Base-by-base conservation (phyloP, 2,888 invertebrate species). In the Caradrina kadenii region DNA sequence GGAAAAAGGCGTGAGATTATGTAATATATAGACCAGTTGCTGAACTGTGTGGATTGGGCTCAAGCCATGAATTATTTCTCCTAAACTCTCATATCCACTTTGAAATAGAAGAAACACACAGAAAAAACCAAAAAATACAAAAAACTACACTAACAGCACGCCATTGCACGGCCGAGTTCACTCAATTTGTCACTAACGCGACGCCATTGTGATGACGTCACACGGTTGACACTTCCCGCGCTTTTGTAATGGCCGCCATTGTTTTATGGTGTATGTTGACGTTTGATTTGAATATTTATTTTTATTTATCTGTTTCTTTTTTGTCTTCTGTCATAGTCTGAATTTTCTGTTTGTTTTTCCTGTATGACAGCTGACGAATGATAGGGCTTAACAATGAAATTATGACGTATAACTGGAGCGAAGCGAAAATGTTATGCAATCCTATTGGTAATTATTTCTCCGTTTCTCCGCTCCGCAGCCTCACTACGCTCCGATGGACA, bases 201-300 rank as follows among this genome's bases (percentile, higher is more conserved):
- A 26, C 61, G 69, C 63, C 61, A 73, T 78, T 61, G 61, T 69
- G 63, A 76, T 62, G 76, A 64, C 79, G 69, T 73, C 64, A 78
- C 78, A 17, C 15, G n/a, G 61, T 55, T 78, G 79, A 79, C 79
- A 65, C 15, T 69, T 75, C 75, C 62, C 62, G 72, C 74, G 54
- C 54, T 73, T 73, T 62, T 79, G 22, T 79, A 69, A 79, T 65
- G 69, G 64, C 58, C 1, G 53, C 73, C 73, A 74, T 78, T 78
- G 60, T 73, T 69, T 73, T 69, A 73, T 76, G 79, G 50, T 62
- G 63, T 69, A 69, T 69, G 60, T 69, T 42, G 52, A 69, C 60
- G 73, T 39, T 74, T 22, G 35, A 77, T 77, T 63, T 68, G 56
- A 61, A 68, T 55, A 42, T 63, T 62, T 56, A 42, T 73, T 55